Percentiles rank a stretch among this genome's conserved stretches.
Evolutionary conservation across 2,888 invertebrate genomes (phyloP).

Genomic region (Ernsta delagoae): DNA sequence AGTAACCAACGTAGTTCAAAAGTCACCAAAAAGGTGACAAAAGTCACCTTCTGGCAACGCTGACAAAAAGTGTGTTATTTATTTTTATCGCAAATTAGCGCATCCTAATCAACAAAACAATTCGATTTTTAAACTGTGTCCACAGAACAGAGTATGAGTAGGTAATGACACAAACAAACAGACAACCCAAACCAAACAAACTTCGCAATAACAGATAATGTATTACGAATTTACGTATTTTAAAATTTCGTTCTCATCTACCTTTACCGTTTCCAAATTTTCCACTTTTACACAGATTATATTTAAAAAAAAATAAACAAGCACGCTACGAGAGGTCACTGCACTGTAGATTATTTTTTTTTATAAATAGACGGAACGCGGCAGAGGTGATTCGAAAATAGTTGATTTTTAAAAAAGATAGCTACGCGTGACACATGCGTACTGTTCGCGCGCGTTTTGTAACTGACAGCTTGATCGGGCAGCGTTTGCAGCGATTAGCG

Average conservation of each 20-base stretch:
- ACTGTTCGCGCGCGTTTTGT: slow-evolving; percentile 60
- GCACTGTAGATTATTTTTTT: slow-evolving; percentile 61
- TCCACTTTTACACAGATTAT: slow-evolving; percentile 23
- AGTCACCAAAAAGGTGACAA: too few species aligned
- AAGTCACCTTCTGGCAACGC: too few species aligned
- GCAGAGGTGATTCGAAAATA: slow-evolving; percentile 35
- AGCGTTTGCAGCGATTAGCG: slow-evolving; percentile 41
- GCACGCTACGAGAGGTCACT: slow-evolving; percentile 59
- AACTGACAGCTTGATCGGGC: slow-evolving; percentile 55
- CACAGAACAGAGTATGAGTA: neutral
- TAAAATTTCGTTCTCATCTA: neutral
- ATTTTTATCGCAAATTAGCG: neutral
- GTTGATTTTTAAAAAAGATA: slow-evolving; percentile 39
- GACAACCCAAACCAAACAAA: slow-evolving; percentile 1
- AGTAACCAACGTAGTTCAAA: too few species aligned
- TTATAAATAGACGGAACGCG: slow-evolving; percentile 58
- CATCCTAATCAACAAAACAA: neutral
- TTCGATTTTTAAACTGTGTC: neutral
- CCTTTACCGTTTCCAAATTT: slow-evolving; percentile 31
- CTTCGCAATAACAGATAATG: slow-evolving; percentile 8
- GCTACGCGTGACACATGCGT: slow-evolving; percentile 62
- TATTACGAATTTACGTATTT: slow-evolving; percentile 9
- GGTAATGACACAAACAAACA: slow-evolving; percentile 1
- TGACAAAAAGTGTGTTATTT: neutral
- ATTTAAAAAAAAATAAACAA: slow-evolving; percentile 38